These are phyloP conservation scores for Calliphora vomitoria DNA, from an alignment of 2,888 invertebrate species.

Conservation along the genomic window DNA sequence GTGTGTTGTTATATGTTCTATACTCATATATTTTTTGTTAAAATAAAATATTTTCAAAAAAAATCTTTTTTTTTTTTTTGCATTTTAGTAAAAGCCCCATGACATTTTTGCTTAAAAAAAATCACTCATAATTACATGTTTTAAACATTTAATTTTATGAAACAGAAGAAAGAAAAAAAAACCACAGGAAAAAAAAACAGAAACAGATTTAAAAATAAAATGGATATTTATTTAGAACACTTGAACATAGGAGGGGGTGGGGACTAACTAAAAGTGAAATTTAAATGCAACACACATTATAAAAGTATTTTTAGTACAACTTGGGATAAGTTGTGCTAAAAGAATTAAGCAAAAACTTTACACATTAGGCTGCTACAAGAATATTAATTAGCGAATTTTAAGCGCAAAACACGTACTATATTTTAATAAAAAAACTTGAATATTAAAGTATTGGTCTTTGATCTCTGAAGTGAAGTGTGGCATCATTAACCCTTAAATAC, in stretches of 20 bases:
- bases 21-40: not conserved
- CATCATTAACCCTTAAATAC: too few species aligned
- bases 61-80: not conserved
- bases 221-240: slow-evolving; percentile 30
- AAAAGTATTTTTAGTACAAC: slow-evolving; percentile 27
- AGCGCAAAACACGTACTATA: too few species aligned
- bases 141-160: slow-evolving; percentile 24
- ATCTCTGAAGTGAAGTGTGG: too few species aligned
- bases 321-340: slow-evolving; percentile 43
- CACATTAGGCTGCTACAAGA: not conserved
- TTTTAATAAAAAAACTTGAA: too few species aligned
- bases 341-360: slow-evolving; percentile 15
- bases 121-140: slow-evolving; percentile 23
- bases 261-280: not conserved
- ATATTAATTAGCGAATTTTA: too few species aligned
- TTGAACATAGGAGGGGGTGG: not conserved
- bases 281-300: slow-evolving; percentile 7
- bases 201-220: slow-evolving; percentile 56
- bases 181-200: not conserved
- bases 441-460: too few species aligned
- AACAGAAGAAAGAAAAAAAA: not conserved
- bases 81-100: slow-evolving; percentile 26
- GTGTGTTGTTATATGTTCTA: slow-evolving; percentile 11
- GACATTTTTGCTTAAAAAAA: slow-evolving; percentile 30
- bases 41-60: slow-evolving; percentile 30